Percentiles rank a stretch among this genome's conserved stretches.
Evolutionary conservation across 2,113 vertebrate species (phyloP).

Genomic region (Eonycteris spelaea): DNA sequence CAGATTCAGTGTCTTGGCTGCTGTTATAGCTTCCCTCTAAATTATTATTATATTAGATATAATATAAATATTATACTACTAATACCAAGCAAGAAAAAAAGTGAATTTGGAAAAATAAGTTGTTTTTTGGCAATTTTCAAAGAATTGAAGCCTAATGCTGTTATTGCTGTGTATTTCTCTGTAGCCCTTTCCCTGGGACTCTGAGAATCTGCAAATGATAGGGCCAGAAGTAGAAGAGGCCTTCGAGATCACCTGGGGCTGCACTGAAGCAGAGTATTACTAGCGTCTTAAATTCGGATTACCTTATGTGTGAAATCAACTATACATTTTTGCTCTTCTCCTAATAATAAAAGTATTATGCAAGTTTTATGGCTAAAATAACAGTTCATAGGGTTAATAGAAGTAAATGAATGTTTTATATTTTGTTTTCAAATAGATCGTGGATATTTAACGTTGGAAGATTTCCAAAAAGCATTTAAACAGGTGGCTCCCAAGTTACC

Average conservation of each 20-base stretch:
- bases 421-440: conserved; percentile 74
- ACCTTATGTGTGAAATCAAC: not conserved
- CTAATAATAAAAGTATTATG: not conserved
- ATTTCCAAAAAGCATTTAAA: conserved; percentile 83
- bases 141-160: not conserved
- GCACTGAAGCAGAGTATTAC: not conserved
- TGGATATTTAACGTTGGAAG: conserved; percentile 83
- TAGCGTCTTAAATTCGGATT: not conserved
- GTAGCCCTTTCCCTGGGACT: not conserved
- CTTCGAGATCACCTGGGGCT: not conserved
- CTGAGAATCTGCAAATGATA: not conserved
- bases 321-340: not conserved
- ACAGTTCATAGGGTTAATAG: not conserved
- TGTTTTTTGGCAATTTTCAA: not conserved
- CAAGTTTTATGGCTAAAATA: not conserved
- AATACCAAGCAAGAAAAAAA: not conserved
- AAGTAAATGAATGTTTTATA: conserved; percentile 10
- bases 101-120: not conserved
- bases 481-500: conserved; percentile 79
- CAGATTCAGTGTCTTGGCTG: not conserved
- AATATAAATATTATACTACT: not conserved
- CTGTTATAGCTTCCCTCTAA: not conserved
- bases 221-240: not conserved
- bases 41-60: not conserved
- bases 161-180: not conserved